Evolutionary conservation across 92 coral and sea anemone genomes (phyloP).

Genomic region (Porites evermanni): DNA sequence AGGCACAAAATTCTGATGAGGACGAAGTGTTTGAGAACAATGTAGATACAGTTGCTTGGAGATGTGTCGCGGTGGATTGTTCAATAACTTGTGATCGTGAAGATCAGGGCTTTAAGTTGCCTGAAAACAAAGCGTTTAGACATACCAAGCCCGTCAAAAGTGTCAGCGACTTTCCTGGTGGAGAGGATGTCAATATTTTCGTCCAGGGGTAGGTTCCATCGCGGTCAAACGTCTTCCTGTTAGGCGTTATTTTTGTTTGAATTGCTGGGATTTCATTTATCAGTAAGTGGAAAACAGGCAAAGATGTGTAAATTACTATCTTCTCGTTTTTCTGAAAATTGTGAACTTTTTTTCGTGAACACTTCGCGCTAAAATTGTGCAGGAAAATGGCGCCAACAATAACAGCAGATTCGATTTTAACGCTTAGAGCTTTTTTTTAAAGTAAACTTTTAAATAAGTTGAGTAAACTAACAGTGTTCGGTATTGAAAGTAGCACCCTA

Average conservation of each 20-base stretch:
- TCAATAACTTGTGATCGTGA: background rate
- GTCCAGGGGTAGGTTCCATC: constrained; percentile 42
- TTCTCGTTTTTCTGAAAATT: background rate
- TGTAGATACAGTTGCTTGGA: background rate
- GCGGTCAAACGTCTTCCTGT: no score
- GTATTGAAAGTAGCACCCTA: no score
- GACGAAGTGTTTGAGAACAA: constrained; percentile 32
- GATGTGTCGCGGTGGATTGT: background rate
- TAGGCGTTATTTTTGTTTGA: background rate
- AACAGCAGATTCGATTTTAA: no score
- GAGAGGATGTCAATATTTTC: constrained; percentile 12
- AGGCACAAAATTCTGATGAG: background rate
- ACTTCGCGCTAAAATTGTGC: no score
- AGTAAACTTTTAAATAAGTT: no score
- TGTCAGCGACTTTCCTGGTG: constrained; percentile 1
- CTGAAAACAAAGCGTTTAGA: background rate
- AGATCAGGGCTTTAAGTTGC: background rate
- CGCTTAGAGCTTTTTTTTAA: no score
- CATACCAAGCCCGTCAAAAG: constrained; percentile 4
- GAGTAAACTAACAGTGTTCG: no score
- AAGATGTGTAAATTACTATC: background rate
- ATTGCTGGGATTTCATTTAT: no score
- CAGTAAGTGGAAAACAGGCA: background rate
- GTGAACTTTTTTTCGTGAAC: no score
- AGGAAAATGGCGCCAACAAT: no score